phyloP scores from a whole-genome alignment of 2,113 vertebrate species.

The Ptilonorhynchus violaceus region DNA sequence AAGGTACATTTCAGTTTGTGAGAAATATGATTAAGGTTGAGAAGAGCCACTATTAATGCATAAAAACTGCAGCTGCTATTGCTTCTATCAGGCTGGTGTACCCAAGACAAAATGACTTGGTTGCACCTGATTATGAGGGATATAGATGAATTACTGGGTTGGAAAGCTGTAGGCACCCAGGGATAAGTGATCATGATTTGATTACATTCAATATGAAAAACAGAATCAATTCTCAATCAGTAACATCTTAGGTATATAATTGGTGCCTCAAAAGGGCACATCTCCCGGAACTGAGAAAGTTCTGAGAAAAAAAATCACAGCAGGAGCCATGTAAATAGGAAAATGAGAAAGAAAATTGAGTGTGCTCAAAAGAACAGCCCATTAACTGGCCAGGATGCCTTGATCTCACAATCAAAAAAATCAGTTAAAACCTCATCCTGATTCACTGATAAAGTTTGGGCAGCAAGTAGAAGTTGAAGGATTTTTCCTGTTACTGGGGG shows the following conservation, averaged over 20 bases:
- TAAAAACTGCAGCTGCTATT: not conserved
- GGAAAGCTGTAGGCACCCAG: not conserved
- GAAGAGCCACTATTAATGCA: not conserved
- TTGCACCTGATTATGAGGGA: not conserved
- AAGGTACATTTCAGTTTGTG: not conserved
- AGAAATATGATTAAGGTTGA: not conserved
- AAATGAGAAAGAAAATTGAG: not conserved
- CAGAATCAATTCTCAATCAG: constrained; percentile 8
- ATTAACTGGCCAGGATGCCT: not conserved
- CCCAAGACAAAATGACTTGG: not conserved
- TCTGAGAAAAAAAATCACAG: not conserved
- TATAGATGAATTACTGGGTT: not conserved
- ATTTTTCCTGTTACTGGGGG: not conserved
- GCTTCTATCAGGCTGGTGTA: not conserved
- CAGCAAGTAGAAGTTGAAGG: not conserved
- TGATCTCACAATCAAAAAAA: not conserved
- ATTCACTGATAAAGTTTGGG: not conserved
- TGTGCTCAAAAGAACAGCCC: not conserved
- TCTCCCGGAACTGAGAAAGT: not conserved
- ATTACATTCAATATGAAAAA: constrained; percentile 15
- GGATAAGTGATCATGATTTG: not conserved
- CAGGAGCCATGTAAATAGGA: not conserved
- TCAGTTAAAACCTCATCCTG: not conserved
- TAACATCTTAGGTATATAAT: not conserved
- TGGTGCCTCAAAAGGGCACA: not conserved